Percentiles rank a stretch among this genome's conserved stretches.
Conservation (phyloP, 2,797 vertebrate genomes). For the Petrocephalus sullivani region DNA sequence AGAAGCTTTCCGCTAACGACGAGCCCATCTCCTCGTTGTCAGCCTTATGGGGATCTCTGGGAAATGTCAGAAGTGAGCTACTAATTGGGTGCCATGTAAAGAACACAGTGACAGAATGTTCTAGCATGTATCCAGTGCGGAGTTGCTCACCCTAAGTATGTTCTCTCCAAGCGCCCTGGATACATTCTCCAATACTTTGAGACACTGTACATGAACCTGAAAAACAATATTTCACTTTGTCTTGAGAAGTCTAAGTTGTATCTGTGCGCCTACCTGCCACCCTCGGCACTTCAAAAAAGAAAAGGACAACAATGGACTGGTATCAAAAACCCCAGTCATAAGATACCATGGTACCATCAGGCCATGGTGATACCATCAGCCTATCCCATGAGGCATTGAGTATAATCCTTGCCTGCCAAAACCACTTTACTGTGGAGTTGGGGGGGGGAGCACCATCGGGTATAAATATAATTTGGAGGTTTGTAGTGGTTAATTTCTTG, state of each 20-base stretch:
- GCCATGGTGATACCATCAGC: not conserved
- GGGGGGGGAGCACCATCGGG: not conserved
- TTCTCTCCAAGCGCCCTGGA: not conserved
- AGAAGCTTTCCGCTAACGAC: not conserved
- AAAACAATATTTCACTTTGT: not conserved
- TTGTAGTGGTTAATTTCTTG: not conserved
- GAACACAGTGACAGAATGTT: not conserved
- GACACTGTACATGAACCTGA: not conserved
- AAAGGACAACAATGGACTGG: not conserved
- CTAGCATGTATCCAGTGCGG: not conserved
- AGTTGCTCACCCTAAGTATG: not conserved
- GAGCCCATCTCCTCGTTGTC: not conserved
- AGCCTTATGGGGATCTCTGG: not conserved
- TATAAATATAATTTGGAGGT: not conserved
- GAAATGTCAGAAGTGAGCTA: not conserved
- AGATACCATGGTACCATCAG: not conserved
- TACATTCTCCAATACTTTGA: not conserved
- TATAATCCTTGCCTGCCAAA: not conserved
- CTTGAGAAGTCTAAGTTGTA: not conserved
- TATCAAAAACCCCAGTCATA: not conserved
- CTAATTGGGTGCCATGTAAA: conserved; percentile 4
- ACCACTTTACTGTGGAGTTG: not conserved
- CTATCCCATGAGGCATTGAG: not conserved
- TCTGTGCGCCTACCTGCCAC: not conserved
- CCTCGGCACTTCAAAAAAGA: not conserved